Percentiles rank a stretch among this genome's conserved stretches.
These are phyloP conservation scores for Mugil cephalus DNA, from an alignment of 2,113 vertebrate genomes.

Conservation along the genomic window DNA sequence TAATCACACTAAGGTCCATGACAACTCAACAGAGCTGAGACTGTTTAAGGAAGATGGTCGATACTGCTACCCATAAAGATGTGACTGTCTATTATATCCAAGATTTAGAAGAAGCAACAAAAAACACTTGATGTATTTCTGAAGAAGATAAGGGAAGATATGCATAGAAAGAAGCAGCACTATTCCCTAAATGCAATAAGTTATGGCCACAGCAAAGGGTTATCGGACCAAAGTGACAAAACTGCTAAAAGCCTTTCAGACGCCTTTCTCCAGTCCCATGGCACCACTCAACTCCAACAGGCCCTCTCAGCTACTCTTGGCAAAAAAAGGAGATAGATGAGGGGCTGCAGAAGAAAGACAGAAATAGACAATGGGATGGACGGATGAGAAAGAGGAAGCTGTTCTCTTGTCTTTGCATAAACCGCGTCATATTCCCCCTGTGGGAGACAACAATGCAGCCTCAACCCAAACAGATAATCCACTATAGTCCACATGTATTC, in stretches of 20 bases:
- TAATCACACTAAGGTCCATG: too few species aligned
- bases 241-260: slow-evolving; percentile 50
- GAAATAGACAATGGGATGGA: slow-evolving; percentile 37
- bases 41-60: too few species aligned
- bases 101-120: background rate
- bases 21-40: too few species aligned
- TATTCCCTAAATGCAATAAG: slow-evolving; percentile 21
- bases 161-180: background rate
- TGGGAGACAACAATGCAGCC: slow-evolving; percentile 56
- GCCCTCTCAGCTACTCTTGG: slow-evolving; percentile 42
- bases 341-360: slow-evolving; percentile 4
- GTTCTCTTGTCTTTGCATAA: slow-evolving; percentile 48
- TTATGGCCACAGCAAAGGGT: background rate
- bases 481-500: slow-evolving; percentile 47
- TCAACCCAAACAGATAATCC: slow-evolving; percentile 61
- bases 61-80: too few species aligned
- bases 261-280: slow-evolving; percentile 35
- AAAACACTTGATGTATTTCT: slow-evolving; percentile 19
- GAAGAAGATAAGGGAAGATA: background rate
- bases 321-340: slow-evolving; percentile 20
- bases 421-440: slow-evolving; percentile 51
- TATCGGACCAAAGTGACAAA: slow-evolving; percentile 44
- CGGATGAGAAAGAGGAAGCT: slow-evolving; percentile 30
- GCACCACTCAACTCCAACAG: slow-evolving; percentile 41
- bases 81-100: too few species aligned